A percentile compares a stretch with the other conserved stretches of the same genome.
Evolutionary conservation across 1,140 invertebrate genomes (phyloP).

Genomic region (Lordiphosa mommai): DNA sequence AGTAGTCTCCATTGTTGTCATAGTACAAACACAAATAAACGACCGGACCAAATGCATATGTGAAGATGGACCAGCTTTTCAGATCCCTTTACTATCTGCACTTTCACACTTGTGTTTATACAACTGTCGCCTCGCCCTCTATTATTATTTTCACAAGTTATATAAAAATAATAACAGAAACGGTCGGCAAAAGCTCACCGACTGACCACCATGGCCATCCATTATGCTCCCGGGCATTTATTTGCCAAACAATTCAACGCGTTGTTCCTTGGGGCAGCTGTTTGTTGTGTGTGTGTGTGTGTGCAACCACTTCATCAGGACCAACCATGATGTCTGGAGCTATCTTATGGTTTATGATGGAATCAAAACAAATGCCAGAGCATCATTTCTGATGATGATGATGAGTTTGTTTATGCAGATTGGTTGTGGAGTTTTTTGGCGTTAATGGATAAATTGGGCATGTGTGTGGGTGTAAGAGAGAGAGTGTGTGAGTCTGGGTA

Average conservation of each 20-base stretch:
- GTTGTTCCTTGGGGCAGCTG: constrained; percentile 48
- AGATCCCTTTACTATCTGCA: constrained; percentile 64
- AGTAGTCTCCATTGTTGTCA: constrained; percentile 30
- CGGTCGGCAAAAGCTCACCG: constrained; percentile 8
- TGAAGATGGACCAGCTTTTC: constrained; percentile 14
- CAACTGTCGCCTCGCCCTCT: constrained; percentile 62
- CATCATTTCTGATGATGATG: constrained; percentile 31
- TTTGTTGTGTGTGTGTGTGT: not conserved
- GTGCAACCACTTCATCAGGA: constrained; percentile 67
- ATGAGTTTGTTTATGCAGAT: constrained; percentile 77
- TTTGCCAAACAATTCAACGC: constrained; percentile 71
- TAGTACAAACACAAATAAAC: constrained; percentile 68
- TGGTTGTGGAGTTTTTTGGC: constrained; percentile 67
- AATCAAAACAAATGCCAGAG: constrained; percentile 72
- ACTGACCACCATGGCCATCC: constrained; percentile 40
- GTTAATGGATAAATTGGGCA: constrained; percentile 66
- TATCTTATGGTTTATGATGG: constrained; percentile 74
- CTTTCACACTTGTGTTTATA: constrained; percentile 76
- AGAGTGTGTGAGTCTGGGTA: constrained; percentile 18
- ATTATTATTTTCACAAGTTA: constrained; percentile 77
- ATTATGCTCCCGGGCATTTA: constrained; percentile 73
- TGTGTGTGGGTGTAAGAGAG: constrained; percentile 24
- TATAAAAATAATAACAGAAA: constrained; percentile 71
- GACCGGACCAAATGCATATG: constrained; percentile 38
- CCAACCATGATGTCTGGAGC: constrained; percentile 52